A percentile compares a stretch with the other conserved stretches of the same genome.
Conservation (phyloP, 2,888 invertebrate genomes). For the Himalopsyche kuldschensis region DNA sequence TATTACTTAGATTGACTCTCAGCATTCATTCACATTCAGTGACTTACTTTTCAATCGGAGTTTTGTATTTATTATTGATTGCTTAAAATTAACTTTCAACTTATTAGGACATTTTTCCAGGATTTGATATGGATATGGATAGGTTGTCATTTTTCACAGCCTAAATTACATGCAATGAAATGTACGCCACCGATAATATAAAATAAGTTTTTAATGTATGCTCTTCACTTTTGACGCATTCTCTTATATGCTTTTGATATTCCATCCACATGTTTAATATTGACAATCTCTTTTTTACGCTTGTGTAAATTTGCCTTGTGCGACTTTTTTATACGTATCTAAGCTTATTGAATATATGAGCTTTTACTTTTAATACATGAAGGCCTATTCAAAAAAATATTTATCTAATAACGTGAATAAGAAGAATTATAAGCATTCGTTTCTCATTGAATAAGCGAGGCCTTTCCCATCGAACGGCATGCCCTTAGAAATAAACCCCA, state of each 20-base stretch:
- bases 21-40: too few relatives aligned
- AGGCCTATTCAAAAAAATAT: not conserved
- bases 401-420: not conserved
- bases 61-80: too few relatives aligned
- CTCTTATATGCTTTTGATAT: not conserved
- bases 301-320: not conserved
- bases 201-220: not conserved
- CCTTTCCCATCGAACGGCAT: too few relatives aligned
- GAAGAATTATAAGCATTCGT: not conserved
- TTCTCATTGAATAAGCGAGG: too few relatives aligned
- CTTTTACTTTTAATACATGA: not conserved
- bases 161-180: not conserved
- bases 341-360: not conserved
- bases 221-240: not conserved
- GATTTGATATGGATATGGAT: too few relatives aligned
- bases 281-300: not conserved
- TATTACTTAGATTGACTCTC: too few relatives aligned
- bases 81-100: too few relatives aligned
- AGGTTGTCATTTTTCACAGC: not conserved
- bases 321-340: not conserved
- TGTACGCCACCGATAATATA: not conserved
- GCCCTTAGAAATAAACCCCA: too few relatives aligned
- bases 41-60: too few relatives aligned
- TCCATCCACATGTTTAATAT: not conserved
- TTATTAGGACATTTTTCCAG: too few relatives aligned